Conservation (phyloP, 2,113 vertebrate species). For the Coreoperca whiteheadi region DNA sequence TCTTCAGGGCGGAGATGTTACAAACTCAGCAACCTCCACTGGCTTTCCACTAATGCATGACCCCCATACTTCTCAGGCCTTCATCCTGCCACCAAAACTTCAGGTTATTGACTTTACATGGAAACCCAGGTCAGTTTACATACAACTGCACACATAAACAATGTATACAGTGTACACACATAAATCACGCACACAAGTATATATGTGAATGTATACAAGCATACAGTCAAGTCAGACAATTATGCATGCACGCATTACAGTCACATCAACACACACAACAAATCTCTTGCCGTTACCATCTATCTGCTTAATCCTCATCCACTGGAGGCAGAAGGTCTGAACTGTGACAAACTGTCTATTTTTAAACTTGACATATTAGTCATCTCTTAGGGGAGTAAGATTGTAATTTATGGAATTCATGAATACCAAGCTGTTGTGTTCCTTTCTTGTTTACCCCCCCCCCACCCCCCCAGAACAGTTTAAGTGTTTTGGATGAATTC, state of each 20-base stretch:
- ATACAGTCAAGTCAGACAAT: not conserved
- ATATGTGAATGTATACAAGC: not conserved
- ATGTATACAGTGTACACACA: not conserved
- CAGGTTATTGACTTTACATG: conserved; percentile 8
- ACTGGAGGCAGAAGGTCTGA: conserved; percentile 59
- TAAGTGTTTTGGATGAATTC: conserved; percentile 61
- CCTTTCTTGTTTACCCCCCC: conserved; percentile 62
- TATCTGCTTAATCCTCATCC: conserved; percentile 60
- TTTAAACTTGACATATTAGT: conserved; percentile 82
- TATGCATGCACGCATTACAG: not conserved
- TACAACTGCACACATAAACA: not conserved
- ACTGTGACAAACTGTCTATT: conserved; percentile 76
- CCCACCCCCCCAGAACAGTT: conserved; percentile 21
- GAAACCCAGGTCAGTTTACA: conserved; percentile 1
- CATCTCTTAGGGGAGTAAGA: conserved; percentile 78
- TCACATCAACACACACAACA: not conserved
- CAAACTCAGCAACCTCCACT: conserved; percentile 68
- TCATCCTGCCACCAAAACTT: conserved; percentile 24
- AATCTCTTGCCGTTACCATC: conserved; percentile 35
- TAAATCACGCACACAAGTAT: not conserved
- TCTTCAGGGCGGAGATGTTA: conserved; percentile 75
- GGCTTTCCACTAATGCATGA: conserved; percentile 64
- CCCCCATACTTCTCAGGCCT: conserved; percentile 34
- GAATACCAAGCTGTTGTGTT: conserved; percentile 77
- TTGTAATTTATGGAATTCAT: conserved; percentile 82